Evolutionary conservation across 2,888 invertebrate species (phyloP).

Genomic region (Drosophila leonis): DNA sequence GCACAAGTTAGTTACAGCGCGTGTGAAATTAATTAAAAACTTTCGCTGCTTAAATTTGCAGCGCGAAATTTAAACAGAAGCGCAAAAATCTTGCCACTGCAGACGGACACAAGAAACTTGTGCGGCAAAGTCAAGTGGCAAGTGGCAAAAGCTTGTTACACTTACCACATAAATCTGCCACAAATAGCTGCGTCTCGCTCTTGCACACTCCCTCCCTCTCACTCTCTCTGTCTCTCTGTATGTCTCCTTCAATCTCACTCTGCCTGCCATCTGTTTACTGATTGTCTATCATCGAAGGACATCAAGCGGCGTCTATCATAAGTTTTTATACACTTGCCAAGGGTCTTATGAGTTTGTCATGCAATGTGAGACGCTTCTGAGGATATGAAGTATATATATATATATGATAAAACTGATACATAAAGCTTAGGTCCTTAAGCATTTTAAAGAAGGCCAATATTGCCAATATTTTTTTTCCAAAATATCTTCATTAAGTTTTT

Average conservation of each 20-base stretch:
- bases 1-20: slow-evolving; percentile 59
- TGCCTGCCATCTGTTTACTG: slow-evolving; percentile 36
- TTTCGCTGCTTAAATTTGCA: slow-evolving; percentile 66
- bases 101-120: slow-evolving; percentile 39
- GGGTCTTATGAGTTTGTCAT: neutral
- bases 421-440: too few relatives aligned
- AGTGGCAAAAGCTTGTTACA: slow-evolving; percentile 69
- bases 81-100: slow-evolving; percentile 13
- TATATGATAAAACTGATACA: too few relatives aligned
- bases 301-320: slow-evolving; percentile 39
- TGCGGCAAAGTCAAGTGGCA: slow-evolving; percentile 54
- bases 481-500: too few relatives aligned
- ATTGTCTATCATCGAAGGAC: slow-evolving; percentile 78
- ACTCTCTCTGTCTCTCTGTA: neutral
- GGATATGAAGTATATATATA: too few relatives aligned
- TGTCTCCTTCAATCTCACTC: neutral
- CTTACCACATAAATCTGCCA: slow-evolving; percentile 71
- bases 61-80: slow-evolving; percentile 29
- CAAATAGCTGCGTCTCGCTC: slow-evolving; percentile 8
- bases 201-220: too few relatives aligned
- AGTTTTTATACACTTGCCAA: slow-evolving; percentile 26
- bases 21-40: slow-evolving; percentile 79
- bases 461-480: too few relatives aligned
- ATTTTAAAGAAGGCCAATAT: too few relatives aligned
- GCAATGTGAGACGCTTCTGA: too few relatives aligned